phyloP scores from a whole-genome alignment of 1,140 invertebrate species.

The Glomeris maerens region DNA sequence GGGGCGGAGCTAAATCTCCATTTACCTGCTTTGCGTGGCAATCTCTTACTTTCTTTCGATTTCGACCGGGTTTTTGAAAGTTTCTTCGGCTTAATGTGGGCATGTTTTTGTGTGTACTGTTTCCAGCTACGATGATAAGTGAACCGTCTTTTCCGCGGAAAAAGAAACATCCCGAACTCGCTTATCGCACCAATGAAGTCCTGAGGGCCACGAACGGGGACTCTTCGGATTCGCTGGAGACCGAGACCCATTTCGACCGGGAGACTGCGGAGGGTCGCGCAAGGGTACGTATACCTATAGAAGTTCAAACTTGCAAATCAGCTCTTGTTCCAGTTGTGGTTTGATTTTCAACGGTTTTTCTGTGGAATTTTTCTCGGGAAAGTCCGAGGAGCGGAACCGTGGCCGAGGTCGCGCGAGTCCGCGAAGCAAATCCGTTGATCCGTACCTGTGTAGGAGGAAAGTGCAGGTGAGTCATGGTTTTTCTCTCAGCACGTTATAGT shows the following conservation, averaged over 20 bases:
- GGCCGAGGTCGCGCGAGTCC: constrained; percentile 1
- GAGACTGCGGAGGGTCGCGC: constrained; percentile 36
- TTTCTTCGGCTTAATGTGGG: no score
- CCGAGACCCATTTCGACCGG: constrained; percentile 21
- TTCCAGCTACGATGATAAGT: no score
- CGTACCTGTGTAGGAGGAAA: constrained; percentile 4
- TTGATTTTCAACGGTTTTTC: background rate
- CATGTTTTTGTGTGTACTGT: no score
- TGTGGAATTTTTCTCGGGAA: background rate
- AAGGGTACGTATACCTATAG: constrained; percentile 41
- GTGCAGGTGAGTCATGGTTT: no score
- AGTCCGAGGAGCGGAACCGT: constrained; percentile 15
- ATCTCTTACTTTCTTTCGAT: no score
- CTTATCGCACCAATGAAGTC: constrained; percentile 67
- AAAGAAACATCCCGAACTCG: constrained; percentile 72
- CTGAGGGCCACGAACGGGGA: constrained; percentile 44
- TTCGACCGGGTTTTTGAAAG: no score
- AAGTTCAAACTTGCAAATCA: no score
- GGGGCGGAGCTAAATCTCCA: no score
- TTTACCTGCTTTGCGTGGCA: no score
- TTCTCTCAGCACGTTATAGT: no score
- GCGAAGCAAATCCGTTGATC: constrained; percentile 15
- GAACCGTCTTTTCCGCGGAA: constrained; percentile 66
- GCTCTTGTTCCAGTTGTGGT: no score
- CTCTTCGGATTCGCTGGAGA: constrained; percentile 28